phyloP scores from a whole-genome alignment of 2,113 vertebrate genomes.

The Chloropsis hardwickii region DNA sequence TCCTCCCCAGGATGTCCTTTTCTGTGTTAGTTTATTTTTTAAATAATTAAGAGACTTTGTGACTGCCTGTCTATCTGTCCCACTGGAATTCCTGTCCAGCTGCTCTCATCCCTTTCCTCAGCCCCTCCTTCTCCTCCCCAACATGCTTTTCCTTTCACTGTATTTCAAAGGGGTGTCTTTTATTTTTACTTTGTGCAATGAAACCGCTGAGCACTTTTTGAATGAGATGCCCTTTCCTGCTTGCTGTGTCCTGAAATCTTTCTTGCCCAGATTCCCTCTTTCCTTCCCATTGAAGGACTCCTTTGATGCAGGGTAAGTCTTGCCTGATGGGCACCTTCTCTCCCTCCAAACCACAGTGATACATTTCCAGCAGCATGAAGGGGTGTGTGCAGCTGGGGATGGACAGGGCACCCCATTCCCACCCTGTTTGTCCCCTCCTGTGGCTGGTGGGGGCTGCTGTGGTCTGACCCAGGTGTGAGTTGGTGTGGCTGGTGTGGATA shows the following conservation, averaged over 20 bases:
- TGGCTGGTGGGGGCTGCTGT: neutral
- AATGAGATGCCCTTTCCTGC: neutral
- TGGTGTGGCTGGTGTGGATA: neutral
- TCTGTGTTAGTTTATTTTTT: constrained; percentile 62
- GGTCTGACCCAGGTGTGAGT: neutral
- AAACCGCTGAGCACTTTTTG: neutral
- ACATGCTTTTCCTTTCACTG: neutral
- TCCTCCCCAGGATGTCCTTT: neutral
- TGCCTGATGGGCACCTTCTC: neutral
- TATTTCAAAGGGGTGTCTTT: neutral
- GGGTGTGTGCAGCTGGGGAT: neutral
- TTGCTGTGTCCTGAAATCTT: neutral
- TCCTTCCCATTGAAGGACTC: neutral
- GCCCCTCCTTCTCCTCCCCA: neutral
- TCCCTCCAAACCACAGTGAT: neutral
- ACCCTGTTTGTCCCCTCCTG: neutral
- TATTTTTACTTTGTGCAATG: neutral
- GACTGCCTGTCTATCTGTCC: constrained; percentile 37
- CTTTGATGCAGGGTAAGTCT: neutral
- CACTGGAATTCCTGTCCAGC: constrained; percentile 44
- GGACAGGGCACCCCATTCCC: neutral
- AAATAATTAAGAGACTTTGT: constrained; percentile 61
- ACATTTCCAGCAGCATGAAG: neutral
- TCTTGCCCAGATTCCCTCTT: neutral
- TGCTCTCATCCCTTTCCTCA: constrained; percentile 2